These are phyloP conservation scores for Lacanobia oleracea DNA, from an alignment of 2,888 invertebrate species.

Conservation along the genomic window DNA sequence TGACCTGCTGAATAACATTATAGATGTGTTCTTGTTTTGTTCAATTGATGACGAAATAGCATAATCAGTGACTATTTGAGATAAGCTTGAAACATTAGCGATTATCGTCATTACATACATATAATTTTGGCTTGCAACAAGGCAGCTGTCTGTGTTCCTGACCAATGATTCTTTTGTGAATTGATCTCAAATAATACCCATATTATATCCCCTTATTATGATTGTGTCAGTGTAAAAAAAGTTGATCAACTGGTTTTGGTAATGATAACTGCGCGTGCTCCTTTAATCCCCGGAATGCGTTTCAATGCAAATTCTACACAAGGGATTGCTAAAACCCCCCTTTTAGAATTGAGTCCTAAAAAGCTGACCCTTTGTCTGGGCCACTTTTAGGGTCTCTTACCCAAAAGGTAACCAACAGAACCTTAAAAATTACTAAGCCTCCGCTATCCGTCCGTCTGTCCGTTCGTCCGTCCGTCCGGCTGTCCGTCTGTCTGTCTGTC, in stretches of 20 bases:
- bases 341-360: slow-evolving; percentile 3
- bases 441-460: too few species aligned
- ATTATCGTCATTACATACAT: too few species aligned
- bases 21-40: slow-evolving; percentile 1
- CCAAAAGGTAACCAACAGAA: too few species aligned
- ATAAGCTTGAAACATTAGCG: not conserved
- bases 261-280: slow-evolving; percentile 2
- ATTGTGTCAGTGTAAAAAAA: not conserved
- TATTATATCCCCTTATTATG: not conserved
- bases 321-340: not conserved
- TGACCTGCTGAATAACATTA: slow-evolving; percentile 1
- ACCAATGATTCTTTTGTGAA: slow-evolving; percentile 14
- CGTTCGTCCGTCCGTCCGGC: too few species aligned
- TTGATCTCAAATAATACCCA: not conserved
- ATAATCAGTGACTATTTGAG: slow-evolving; percentile 5
- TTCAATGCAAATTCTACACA: slow-evolving; percentile 10
- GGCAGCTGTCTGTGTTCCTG: not conserved
- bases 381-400: not conserved
- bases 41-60: slow-evolving; percentile 10
- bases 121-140: not conserved
- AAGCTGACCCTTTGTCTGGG: slow-evolving; percentile 4
- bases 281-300: not conserved
- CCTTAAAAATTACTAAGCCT: too few species aligned
- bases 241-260: slow-evolving; percentile 7
- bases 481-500: too few species aligned